Evolutionary conservation across 2,797 vertebrate species (phyloP), one percentile per base, ranked within the genome.

Genomic region (Rhodeus uyekii): DNA sequence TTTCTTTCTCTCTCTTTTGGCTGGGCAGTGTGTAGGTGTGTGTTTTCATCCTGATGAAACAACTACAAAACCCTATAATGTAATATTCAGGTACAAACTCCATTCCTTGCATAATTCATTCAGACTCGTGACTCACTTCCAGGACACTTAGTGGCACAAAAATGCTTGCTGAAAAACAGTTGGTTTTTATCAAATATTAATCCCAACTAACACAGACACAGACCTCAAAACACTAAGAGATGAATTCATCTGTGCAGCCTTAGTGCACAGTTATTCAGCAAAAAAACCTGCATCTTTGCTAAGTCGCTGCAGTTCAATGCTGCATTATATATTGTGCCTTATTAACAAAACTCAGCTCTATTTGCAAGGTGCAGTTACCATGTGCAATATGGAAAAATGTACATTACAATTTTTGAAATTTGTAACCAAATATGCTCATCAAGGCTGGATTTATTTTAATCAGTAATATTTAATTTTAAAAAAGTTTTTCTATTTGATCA

Each of bases 181-280:
- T 53, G 65, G 36, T 72, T 80, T 73, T 72, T 29, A 63, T 72
- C 36, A 80, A 80, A 80, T 60, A 80, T 72, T 46, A 60, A 80
- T 61, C 32, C 38, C 46, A 34, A 75, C 22, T 55, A 19, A 39
- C 44, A 36, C 24, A 1, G 44, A 71, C 77, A 36, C 53, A 32
- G 39, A 73, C 55, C 58, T 63, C 55, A 73, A 61, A 61, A 61
- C 55, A 72, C 42, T 2, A 27, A 75, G 27, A 34, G 34, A 39
- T 19, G 4, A 12, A 12, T 55, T 38, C 34, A 29, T 13, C 16
- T 74, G 71, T 10, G n/a, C 9, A 53, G 12, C 5, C 4, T 60
- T 60, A 24, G 4, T 2, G 18, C 19, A 19, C 4, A 75, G 22
- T 75, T 39, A 55, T 38, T 24, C 34, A 75, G 34, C 8, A 39